phyloP scores from a whole-genome alignment of 2,113 vertebrate species.

The Oncorhynchus masou region DNA sequence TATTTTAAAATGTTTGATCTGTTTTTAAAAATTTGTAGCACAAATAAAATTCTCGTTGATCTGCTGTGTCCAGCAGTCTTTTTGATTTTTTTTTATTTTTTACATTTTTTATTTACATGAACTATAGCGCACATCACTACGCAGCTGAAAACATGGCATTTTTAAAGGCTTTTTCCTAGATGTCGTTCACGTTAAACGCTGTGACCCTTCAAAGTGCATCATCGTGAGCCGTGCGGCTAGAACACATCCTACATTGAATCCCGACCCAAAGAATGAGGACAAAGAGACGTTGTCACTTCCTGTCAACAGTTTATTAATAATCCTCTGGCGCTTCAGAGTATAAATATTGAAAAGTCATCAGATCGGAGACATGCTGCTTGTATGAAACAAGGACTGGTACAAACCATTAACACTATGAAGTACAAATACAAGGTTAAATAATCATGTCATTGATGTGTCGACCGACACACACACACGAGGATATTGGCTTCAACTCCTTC shows the following conservation, averaged over 20 bases:
- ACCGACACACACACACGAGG: conserved; percentile 10
- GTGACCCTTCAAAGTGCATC: too few species aligned
- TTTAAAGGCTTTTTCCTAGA: too few species aligned
- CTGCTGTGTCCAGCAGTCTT: neutral
- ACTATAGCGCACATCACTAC: neutral
- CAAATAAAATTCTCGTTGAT: conserved; percentile 69
- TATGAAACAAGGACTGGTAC: conserved; percentile 19
- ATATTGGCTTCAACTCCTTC: neutral
- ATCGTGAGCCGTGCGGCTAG: too few species aligned
- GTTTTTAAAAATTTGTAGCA: conserved; percentile 64
- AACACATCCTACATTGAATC: too few species aligned
- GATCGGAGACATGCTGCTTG: conserved; percentile 33
- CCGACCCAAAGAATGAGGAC: too few species aligned
- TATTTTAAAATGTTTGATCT: conserved; percentile 74
- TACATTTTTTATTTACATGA: neutral
- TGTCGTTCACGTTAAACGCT: too few species aligned
- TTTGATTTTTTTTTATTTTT: neutral
- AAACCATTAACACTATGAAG: conserved; percentile 34
- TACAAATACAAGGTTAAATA: conserved; percentile 28
- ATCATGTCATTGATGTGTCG: conserved; percentile 2
- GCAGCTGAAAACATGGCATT: too few species aligned
- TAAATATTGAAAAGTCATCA: conserved; percentile 46
- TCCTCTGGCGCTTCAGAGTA: conserved; percentile 39
- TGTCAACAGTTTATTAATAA: conserved; percentile 46
- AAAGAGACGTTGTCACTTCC: neutral